phyloP scores from a whole-genome alignment of 2,888 invertebrate species.

The Diarsia mendica region DNA sequence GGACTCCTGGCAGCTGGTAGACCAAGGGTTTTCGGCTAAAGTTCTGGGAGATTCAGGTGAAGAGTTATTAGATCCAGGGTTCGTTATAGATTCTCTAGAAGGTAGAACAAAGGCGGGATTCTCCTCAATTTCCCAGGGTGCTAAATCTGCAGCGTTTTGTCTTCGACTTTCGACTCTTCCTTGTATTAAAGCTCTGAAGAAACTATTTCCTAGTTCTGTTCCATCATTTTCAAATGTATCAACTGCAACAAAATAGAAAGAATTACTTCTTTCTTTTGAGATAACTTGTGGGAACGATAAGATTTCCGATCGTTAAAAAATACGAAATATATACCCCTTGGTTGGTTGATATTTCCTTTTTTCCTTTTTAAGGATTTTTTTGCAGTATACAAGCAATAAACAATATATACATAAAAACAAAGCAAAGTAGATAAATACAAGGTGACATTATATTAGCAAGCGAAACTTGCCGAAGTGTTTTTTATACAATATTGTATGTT shows the following conservation, averaged over 20 bases:
- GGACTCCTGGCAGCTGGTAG: neutral
- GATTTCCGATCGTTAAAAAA: too few species aligned
- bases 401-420: too few species aligned
- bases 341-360: too few species aligned
- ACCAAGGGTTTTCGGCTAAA: neutral
- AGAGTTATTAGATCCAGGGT: neutral
- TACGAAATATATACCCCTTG: too few species aligned
- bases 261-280: slow-evolving; percentile 1
- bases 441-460: too few species aligned
- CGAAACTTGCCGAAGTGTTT: too few species aligned
- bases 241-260: slow-evolving; percentile 17
- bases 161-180: neutral
- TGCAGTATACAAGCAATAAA: too few species aligned
- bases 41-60: too few species aligned
- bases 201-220: neutral
- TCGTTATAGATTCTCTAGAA: neutral
- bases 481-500: too few species aligned
- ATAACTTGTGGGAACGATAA: too few species aligned
- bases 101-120: neutral
- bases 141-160: neutral
- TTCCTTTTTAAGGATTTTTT: too few species aligned
- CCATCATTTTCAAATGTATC: neutral
- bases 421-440: too few species aligned
- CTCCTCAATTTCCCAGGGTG: neutral
- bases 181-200: slow-evolving; percentile 1